Percentiles rank a stretch among this genome's conserved stretches.
Conservation (phyloP, 2,888 invertebrate genomes). For the Euspilapteryx auroguttella region DNA sequence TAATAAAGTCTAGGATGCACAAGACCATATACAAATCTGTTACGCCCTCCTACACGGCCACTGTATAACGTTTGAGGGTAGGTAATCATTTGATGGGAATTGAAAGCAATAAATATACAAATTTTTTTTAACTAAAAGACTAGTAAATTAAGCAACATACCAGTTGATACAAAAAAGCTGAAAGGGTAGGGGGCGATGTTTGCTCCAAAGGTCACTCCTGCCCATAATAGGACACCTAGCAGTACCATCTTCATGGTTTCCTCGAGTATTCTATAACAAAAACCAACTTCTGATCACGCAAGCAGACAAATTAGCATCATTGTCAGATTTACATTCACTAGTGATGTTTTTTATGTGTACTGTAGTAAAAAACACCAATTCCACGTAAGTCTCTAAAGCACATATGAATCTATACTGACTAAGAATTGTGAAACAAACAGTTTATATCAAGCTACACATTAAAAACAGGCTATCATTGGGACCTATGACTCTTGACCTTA, state of each 20-base stretch:
- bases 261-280: slow-evolving; percentile 48
- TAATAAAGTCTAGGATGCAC: too few species aligned
- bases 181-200: slow-evolving; percentile 47
- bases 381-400: too few species aligned
- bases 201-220: slow-evolving; percentile 41
- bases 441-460: slow-evolving; percentile 26
- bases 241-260: slow-evolving; percentile 52
- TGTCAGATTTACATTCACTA: not conserved
- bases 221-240: slow-evolving; percentile 48
- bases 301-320: not conserved
- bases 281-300: slow-evolving; percentile 3
- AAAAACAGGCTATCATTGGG: slow-evolving; percentile 25
- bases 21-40: too few species aligned
- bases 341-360: too few species aligned
- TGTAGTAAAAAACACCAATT: too few species aligned
- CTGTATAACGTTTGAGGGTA: too few species aligned
- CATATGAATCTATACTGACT: not conserved
- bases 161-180: slow-evolving; percentile 33
- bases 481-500: slow-evolving; percentile 26
- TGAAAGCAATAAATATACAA: too few species aligned
- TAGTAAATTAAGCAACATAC: too few species aligned
- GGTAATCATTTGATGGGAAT: too few species aligned
- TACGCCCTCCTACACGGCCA: too few species aligned
- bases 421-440: slow-evolving; percentile 14
- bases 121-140: too few species aligned